A percentile compares a stretch with the other conserved stretches of the same genome.
These are phyloP conservation scores for Celastrina argiolus DNA, from an alignment of 2,888 invertebrate genomes.

Conservation along the genomic window DNA sequence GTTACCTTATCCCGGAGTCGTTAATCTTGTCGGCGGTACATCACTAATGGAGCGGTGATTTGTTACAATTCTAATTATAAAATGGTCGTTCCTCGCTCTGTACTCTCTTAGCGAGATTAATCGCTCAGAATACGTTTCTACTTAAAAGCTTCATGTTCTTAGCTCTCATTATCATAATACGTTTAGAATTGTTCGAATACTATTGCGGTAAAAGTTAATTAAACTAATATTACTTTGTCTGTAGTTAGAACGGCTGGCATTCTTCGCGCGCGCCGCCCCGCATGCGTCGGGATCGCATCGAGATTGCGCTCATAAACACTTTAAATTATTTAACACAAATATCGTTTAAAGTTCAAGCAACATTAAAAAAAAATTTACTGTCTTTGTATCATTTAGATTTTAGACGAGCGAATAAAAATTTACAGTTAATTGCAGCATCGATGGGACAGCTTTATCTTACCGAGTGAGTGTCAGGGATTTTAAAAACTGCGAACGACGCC, in stretches of 20 bases:
- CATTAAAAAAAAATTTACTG: not conserved
- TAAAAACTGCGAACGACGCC: too few relatives aligned
- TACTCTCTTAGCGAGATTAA: slow-evolving; percentile 27
- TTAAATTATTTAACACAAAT: slow-evolving; percentile 6
- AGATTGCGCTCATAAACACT: not conserved
- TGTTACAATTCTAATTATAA: slow-evolving; percentile 52
- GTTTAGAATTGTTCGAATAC: slow-evolving; percentile 15
- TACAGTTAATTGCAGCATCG: too few relatives aligned
- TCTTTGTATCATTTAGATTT: not conserved
- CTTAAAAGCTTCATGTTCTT: slow-evolving; percentile 19
- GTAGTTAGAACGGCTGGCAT: not conserved
- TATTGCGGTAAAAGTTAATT: slow-evolving; percentile 1
- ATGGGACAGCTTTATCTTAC: too few relatives aligned
- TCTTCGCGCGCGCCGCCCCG: not conserved
- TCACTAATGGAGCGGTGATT: slow-evolving; percentile 63
- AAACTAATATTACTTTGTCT: not conserved
- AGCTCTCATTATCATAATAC: slow-evolving; percentile 21
- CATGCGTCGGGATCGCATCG: not conserved
- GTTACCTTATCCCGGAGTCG: slow-evolving; percentile 57
- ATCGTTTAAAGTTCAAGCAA: slow-evolving; percentile 2
- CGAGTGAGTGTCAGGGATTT: too few relatives aligned
- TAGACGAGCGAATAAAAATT: too few relatives aligned
- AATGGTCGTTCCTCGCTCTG: slow-evolving; percentile 30
- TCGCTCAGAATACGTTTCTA: slow-evolving; percentile 24
- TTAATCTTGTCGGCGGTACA: slow-evolving; percentile 53